A percentile compares a stretch with the other conserved stretches of the same genome.
Conservation (phyloP, 2,888 invertebrate species). For the Ferrisia virgata region DNA sequence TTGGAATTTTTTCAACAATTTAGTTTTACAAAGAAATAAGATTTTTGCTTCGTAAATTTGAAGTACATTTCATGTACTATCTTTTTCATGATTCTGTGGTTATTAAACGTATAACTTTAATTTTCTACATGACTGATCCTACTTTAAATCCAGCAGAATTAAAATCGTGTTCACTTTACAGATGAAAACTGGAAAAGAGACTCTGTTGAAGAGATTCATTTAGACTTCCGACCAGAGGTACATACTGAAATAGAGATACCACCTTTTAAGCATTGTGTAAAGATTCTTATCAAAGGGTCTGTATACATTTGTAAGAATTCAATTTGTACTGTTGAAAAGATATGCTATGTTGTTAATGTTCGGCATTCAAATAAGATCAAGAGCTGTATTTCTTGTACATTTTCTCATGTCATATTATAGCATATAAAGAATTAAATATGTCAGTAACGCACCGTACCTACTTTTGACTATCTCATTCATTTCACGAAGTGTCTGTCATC, state of each 20-base stretch:
- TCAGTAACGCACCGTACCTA: background rate
- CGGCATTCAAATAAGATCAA: background rate
- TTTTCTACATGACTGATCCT: no score
- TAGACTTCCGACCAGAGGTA: background rate
- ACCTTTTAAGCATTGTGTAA: background rate
- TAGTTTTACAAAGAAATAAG: no score
- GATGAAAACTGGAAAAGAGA: background rate
- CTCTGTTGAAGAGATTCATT: background rate
- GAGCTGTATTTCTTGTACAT: background rate
- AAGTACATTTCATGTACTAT: no score
- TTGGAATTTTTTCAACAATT: no score
- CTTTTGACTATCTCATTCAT: background rate
- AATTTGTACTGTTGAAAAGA: background rate
- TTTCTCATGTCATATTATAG: background rate
- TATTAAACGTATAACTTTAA: no score
- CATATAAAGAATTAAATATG: no score
- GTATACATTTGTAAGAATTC: slow-evolving; percentile 19
- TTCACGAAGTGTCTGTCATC: no score
- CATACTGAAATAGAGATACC: background rate
- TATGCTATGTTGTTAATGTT: slow-evolving; percentile 8
- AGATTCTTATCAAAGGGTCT: background rate
- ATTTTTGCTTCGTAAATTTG: no score
- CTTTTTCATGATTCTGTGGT: no score
- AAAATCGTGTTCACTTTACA: background rate
- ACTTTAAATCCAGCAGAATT: no score